Percentiles rank a stretch among this genome's conserved stretches.
Evolutionary conservation across 1,140 invertebrate species (phyloP).

Genomic region (Lethrus apterus): DNA sequence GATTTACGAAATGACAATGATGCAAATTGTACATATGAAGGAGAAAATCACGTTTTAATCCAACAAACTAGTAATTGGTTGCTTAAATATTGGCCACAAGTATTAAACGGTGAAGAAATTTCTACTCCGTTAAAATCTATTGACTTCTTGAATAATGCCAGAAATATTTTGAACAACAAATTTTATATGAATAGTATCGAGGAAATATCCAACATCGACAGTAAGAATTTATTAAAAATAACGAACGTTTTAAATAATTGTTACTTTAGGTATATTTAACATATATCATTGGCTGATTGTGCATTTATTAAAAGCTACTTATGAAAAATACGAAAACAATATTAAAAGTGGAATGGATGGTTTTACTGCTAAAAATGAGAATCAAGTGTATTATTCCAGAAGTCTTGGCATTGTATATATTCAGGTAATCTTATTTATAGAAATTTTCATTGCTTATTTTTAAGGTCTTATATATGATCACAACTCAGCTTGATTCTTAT

Average conservation of each 20-base stretch:
- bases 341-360: slow-evolving; percentile 50
- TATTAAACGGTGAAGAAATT: slow-evolving; percentile 40
- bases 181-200: slow-evolving; percentile 44
- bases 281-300: slow-evolving; percentile 69
- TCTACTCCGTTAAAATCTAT: slow-evolving; percentile 56
- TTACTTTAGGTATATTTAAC: slow-evolving; percentile 1
- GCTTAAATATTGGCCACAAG: slow-evolving; percentile 53
- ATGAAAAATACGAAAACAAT: slow-evolving; percentile 52
- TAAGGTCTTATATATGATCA: no score
- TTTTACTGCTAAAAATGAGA: slow-evolving; percentile 71
- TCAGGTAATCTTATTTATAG: slow-evolving; percentile 3
- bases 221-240: slow-evolving; percentile 42
- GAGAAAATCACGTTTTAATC: slow-evolving; percentile 90
- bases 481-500: no score
- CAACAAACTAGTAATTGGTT: slow-evolving; percentile 93
- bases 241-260: not conserved
- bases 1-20: slow-evolving; percentile 83
- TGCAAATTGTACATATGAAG: slow-evolving; percentile 90
- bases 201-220: slow-evolving; percentile 48
- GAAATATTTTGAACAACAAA: slow-evolving; percentile 44
- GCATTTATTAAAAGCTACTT: slow-evolving; percentile 65
- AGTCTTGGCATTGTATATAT: slow-evolving; percentile 59
- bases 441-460: no score
- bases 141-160: slow-evolving; percentile 52
- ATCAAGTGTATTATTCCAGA: slow-evolving; percentile 73